Conservation (phyloP, 2,113 vertebrate species). For the Tragulus kanchil region DNA sequence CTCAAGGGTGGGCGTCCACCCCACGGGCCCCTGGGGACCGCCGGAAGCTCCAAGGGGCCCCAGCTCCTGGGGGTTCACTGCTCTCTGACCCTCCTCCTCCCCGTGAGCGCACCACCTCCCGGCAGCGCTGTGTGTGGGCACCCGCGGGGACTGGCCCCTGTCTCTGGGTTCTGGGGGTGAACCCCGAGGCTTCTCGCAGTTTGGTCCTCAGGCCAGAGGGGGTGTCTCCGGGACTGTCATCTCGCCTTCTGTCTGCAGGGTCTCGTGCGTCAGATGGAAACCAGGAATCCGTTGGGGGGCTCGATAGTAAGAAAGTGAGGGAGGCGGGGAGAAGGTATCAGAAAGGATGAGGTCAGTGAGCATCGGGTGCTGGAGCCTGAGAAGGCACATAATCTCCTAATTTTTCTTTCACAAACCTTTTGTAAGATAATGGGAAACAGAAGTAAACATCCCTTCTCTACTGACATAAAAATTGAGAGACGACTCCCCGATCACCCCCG, state of each 20-base stretch:
- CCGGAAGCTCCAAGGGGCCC: accelerated
- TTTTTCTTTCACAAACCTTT: background rate
- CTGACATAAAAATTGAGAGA: accelerated
- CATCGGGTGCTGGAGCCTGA: accelerated
- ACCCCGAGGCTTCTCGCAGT: background rate
- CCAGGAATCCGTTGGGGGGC: background rate
- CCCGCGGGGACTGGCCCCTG: accelerated
- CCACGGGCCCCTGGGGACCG: accelerated
- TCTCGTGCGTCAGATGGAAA: accelerated
- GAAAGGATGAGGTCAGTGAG: accelerated
- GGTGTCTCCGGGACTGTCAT: accelerated
- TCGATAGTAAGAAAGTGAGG: accelerated
- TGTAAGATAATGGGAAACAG: accelerated
- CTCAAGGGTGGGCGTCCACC: background rate
- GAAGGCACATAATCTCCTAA: accelerated
- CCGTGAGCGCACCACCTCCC: accelerated
- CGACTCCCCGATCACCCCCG: accelerated
- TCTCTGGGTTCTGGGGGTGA: background rate
- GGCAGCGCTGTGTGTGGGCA: accelerated
- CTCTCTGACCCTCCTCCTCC: no score
- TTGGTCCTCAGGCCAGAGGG: background rate
- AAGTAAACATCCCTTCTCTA: accelerated
- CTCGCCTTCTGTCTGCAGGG: background rate
- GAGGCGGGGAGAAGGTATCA: background rate
- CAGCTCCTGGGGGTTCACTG: background rate